Conservation (phyloP, 2,113 vertebrate genomes). For the Erpornis zantholeuca region DNA sequence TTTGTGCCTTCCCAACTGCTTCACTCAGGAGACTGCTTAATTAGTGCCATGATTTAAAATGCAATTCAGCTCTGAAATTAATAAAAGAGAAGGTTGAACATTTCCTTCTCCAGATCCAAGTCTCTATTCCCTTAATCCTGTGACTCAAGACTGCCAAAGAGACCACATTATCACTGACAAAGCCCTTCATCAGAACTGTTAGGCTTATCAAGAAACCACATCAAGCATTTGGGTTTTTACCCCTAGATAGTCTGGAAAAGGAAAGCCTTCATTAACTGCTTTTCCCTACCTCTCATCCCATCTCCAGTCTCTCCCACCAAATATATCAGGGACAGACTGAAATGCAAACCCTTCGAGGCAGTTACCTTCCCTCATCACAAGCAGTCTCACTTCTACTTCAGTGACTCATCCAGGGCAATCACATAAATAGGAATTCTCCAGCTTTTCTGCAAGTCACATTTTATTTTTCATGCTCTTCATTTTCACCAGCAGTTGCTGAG, state of each 20-base stretch:
- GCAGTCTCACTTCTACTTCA: background rate
- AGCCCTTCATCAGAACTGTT: background rate
- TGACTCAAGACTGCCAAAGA: background rate
- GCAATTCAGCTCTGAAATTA: background rate
- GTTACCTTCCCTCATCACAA: background rate
- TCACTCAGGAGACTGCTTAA: background rate
- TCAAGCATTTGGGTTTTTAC: background rate
- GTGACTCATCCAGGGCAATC: background rate
- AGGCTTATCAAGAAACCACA: background rate
- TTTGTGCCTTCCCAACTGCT: background rate
- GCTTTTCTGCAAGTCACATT: background rate
- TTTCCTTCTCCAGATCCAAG: background rate
- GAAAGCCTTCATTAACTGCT: background rate
- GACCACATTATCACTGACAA: background rate
- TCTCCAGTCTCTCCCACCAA: background rate
- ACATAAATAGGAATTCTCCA: slow-evolving; percentile 1
- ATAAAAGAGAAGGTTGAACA: background rate
- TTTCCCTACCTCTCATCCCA: background rate
- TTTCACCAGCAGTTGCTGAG: background rate
- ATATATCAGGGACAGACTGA: background rate
- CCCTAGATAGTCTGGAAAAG: background rate
- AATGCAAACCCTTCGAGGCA: background rate
- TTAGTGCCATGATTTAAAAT: background rate
- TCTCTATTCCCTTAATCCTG: background rate
- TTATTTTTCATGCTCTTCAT: background rate